Evolutionary conservation across 2,113 vertebrate species (phyloP).

Genomic region (Alethe diademata): DNA sequence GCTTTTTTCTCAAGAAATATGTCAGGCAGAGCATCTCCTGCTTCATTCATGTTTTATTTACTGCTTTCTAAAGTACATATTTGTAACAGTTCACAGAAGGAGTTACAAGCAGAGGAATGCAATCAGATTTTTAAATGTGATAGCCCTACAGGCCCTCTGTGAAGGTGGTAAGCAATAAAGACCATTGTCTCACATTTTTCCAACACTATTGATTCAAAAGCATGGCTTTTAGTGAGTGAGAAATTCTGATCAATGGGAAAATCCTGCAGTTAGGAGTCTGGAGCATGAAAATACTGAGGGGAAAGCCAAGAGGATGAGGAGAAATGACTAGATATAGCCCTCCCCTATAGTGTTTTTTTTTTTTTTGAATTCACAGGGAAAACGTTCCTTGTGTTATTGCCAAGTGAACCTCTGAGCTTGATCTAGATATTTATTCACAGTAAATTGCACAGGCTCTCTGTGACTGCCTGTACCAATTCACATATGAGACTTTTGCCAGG

Average conservation of each 20-base stretch:
- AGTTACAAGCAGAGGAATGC: neutral
- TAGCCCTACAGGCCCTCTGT: neutral
- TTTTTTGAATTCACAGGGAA: neutral
- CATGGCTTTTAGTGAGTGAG: neutral
- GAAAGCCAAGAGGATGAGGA: neutral
- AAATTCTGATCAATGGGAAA: neutral
- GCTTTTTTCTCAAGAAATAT: neutral
- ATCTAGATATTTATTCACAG: neutral
- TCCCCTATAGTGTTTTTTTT: neutral
- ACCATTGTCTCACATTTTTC: neutral
- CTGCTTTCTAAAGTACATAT: neutral
- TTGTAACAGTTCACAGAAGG: neutral
- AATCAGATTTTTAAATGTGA: neutral
- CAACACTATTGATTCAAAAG: neutral
- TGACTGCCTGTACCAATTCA: neutral
- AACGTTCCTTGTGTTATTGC: neutral
- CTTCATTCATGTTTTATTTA: conserved; percentile 27
- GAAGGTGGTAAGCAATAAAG: neutral
- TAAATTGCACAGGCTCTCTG: too few relatives aligned
- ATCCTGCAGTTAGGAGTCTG: neutral
- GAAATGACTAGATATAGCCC: neutral
- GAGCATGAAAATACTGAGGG: neutral
- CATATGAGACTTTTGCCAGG: neutral
- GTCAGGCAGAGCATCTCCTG: neutral
- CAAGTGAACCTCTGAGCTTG: neutral